Percentiles rank a stretch among this genome's conserved stretches.
Evolutionary conservation across 1,140 invertebrate species (phyloP).

Genomic region (Scaptomyza pallida): DNA sequence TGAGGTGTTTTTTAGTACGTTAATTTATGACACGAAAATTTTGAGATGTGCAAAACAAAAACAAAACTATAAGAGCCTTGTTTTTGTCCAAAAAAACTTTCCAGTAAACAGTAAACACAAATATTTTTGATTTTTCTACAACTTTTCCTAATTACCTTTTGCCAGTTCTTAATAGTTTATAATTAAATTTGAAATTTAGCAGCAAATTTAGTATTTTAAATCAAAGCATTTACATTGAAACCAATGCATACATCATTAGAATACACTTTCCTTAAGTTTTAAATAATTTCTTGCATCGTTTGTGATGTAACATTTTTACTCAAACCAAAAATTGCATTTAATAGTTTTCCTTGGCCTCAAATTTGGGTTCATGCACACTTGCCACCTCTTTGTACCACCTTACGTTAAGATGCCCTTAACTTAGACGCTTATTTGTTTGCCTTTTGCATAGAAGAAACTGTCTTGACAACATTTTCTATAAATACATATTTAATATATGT

Average conservation of each 20-base stretch:
- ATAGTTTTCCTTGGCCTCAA: slow-evolving; percentile 43
- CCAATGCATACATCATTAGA: neutral
- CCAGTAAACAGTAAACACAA: no score
- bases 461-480: slow-evolving; percentile 73
- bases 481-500: slow-evolving; percentile 59
- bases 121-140: no score
- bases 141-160: no score
- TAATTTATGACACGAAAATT: neutral
- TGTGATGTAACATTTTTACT: neutral
- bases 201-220: no score
- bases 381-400: neutral
- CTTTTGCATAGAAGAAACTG: slow-evolving; percentile 28
- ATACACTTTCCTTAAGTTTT: neutral
- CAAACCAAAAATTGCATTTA: slow-evolving; percentile 21
- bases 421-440: slow-evolving; percentile 33
- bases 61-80: no score
- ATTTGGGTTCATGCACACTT: slow-evolving; percentile 17
- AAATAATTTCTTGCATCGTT: neutral
- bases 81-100: no score
- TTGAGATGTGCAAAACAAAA: neutral
- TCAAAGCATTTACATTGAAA: no score
- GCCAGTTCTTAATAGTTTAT: no score
- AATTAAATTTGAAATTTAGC: no score
- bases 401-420: slow-evolving; percentile 42
- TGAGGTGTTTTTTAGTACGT: neutral